Conservation (phyloP, 2,888 invertebrate genomes). For the Opisthograptis luteolata region DNA sequence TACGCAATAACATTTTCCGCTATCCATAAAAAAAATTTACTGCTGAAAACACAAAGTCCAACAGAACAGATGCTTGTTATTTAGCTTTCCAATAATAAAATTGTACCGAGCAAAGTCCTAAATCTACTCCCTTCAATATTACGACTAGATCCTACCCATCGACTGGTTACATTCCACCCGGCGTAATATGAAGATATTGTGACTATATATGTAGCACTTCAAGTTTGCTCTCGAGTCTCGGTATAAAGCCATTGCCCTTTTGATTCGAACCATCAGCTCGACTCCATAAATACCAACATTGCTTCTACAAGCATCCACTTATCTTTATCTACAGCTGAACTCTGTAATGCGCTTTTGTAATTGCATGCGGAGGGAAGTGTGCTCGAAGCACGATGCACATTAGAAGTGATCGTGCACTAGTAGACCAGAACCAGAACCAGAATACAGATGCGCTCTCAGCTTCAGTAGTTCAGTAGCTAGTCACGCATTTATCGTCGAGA, state of each 20-base stretch:
- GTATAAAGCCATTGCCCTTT: slow-evolving; percentile 23
- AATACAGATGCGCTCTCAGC: too few species aligned
- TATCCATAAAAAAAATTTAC: too few species aligned
- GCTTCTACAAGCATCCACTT: slow-evolving; percentile 34
- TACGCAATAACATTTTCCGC: too few species aligned
- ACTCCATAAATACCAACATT: slow-evolving; percentile 24
- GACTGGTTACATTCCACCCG: not conserved
- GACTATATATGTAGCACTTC: too few species aligned
- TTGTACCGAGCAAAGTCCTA: too few species aligned
- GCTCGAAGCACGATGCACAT: slow-evolving; percentile 55
- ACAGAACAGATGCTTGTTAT: too few species aligned
- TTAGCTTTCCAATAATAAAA: too few species aligned
- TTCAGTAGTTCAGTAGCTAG: too few species aligned
- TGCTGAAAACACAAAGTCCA: too few species aligned
- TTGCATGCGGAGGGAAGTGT: slow-evolving; percentile 50
- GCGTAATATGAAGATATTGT: slow-evolving; percentile 2
- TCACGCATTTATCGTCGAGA: too few species aligned
- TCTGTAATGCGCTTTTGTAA: slow-evolving; percentile 49
- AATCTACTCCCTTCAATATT: too few species aligned
- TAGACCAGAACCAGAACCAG: too few species aligned
- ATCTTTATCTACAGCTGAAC: slow-evolving; percentile 43
- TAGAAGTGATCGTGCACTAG: slow-evolving; percentile 27
- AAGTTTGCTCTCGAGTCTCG: slow-evolving; percentile 7
- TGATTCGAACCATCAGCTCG: slow-evolving; percentile 31
- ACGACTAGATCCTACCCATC: not conserved